phyloP scores from a whole-genome alignment of 1,140 invertebrate species.

The Penaeus chinensis region DNA sequence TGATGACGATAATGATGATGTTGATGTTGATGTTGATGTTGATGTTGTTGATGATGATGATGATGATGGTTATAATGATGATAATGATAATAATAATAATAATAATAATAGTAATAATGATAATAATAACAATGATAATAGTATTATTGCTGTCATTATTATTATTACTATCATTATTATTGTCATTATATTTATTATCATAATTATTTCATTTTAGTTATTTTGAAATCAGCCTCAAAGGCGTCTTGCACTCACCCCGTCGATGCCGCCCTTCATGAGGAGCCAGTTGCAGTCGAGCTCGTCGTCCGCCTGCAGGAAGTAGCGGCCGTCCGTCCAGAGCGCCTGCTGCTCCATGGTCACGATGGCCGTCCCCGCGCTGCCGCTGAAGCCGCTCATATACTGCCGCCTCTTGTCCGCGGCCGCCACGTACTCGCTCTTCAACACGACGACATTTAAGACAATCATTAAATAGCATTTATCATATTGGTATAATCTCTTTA shows the following conservation, averaged over 20 bases:
- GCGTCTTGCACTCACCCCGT: slow-evolving; percentile 28
- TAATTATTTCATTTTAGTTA: background rate
- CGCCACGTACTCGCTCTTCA: slow-evolving; percentile 77
- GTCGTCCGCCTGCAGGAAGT: slow-evolving; percentile 84
- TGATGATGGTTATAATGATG: too few species aligned
- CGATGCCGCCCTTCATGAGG: slow-evolving; percentile 74
- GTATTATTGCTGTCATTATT: too few species aligned
- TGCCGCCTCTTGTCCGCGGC: slow-evolving; percentile 81
- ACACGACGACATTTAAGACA: slow-evolving; percentile 2
- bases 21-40: too few species aligned
- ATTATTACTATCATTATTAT: too few species aligned
- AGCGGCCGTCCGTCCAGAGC: slow-evolving; percentile 96
- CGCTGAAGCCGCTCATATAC: slow-evolving; percentile 89
- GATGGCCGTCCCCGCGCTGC: slow-evolving; percentile 83
- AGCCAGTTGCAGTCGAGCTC: slow-evolving; percentile 79
- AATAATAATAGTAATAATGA: too few species aligned
- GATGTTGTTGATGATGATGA: too few species aligned
- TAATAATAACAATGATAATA: too few species aligned
- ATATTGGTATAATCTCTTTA: background rate
- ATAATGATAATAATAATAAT: too few species aligned
- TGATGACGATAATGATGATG: too few species aligned
- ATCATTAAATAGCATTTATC: background rate
- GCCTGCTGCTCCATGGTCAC: slow-evolving; percentile 75
- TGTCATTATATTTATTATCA: too few species aligned
- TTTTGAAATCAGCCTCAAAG: too few species aligned